A percentile compares a stretch with the other conserved stretches of the same genome.
Evolutionary conservation across 1,140 invertebrate genomes (phyloP).

Genomic region (Galleria mellonella): DNA sequence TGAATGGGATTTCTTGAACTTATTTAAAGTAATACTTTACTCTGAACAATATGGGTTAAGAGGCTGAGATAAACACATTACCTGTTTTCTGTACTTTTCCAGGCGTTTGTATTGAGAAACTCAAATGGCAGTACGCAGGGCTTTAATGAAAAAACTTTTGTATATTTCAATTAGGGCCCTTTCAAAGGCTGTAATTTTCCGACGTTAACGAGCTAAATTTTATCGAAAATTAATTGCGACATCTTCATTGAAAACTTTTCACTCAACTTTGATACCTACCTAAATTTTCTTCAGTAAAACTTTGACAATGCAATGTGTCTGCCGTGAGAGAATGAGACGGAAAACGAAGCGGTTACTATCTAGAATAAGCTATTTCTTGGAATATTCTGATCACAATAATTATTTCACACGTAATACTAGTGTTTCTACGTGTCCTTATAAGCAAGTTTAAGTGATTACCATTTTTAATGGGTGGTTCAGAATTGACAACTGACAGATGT

Average conservation of each 20-base stretch:
- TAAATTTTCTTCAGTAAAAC: conserved; percentile 46
- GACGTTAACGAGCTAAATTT: conserved; percentile 70
- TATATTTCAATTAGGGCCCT: conserved; percentile 60
- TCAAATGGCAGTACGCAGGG: conserved; percentile 7
- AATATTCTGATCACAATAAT: too few relatives aligned
- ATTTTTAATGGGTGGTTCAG: too few relatives aligned
- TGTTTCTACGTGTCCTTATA: too few relatives aligned
- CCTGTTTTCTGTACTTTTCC: too few relatives aligned
- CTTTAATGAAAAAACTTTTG: conserved; percentile 66
- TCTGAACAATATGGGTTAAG: not conserved
- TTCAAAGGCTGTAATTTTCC: conserved; percentile 57
- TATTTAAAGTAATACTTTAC: too few relatives aligned
- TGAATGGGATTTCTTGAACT: too few relatives aligned
- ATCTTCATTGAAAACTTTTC: conserved; percentile 67
- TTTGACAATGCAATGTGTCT: conserved; percentile 37
- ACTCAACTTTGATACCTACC: conserved; percentile 53
- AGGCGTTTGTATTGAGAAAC: not conserved
- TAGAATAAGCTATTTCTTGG: too few relatives aligned
- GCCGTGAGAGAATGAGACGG: conserved; percentile 17
- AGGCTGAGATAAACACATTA: too few relatives aligned
- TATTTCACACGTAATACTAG: too few relatives aligned
- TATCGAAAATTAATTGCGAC: conserved; percentile 73
- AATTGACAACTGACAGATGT: too few relatives aligned
- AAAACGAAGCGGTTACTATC: conserved; percentile 18
- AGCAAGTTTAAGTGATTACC: too few relatives aligned